phyloP scores from a whole-genome alignment of 2,113 vertebrate species.

The Mobula hypostoma region DNA sequence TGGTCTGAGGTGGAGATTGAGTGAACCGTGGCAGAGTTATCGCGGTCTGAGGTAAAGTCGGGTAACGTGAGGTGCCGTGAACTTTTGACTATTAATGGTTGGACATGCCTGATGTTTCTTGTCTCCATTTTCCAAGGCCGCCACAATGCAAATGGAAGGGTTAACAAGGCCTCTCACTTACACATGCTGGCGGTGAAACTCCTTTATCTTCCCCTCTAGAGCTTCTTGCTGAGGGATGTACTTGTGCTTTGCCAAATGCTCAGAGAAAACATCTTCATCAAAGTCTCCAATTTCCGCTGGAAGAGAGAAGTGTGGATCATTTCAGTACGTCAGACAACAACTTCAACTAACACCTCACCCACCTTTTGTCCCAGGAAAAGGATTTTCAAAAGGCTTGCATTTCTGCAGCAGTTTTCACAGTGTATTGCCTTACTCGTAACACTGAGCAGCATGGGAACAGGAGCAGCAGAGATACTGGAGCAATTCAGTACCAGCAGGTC shows the following conservation, averaged over 20 bases:
- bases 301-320: conserved; percentile 32
- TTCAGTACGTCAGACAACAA: background rate
- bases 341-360: no score
- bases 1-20: no score
- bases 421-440: no score
- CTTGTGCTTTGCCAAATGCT: conserved; percentile 89
- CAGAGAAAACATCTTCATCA: conserved; percentile 82
- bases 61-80: no score
- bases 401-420: no score
- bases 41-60: no score
- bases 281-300: conserved; percentile 96
- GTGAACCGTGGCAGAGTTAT: no score
- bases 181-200: conserved; percentile 85
- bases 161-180: conserved; percentile 55
- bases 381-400: background rate
- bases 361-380: no score
- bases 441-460: no score
- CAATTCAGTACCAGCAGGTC: no score
- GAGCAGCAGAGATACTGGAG: no score
- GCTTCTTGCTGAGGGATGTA: conserved; percentile 93
- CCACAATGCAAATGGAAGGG: background rate
- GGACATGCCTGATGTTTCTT: background rate
- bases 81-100: no score
- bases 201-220: conserved; percentile 90
- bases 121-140: background rate